Percentiles rank a stretch among this genome's conserved stretches.
phyloP scores from a whole-genome alignment of 2,797 vertebrate genomes.

The Xenops minutus region DNA sequence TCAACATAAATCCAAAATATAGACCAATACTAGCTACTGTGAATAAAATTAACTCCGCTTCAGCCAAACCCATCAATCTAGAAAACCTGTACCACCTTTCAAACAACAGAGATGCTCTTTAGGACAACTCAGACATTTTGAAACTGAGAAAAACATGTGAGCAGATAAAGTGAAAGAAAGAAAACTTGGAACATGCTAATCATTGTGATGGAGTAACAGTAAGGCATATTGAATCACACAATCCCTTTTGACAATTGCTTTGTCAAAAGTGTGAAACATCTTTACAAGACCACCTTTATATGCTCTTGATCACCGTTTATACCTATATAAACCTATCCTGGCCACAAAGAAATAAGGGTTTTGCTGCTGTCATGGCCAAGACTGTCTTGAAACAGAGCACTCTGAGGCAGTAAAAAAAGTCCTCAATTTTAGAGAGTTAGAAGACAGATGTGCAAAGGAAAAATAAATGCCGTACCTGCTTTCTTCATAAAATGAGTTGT shows the following conservation, averaged over 20 bases:
- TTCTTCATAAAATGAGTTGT: neutral
- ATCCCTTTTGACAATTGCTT: accelerated
- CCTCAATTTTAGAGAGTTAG: neutral
- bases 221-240: neutral
- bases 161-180: neutral
- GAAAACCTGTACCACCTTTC: neutral
- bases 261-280: accelerated
- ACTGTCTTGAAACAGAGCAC: neutral
- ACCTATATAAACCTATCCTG: neutral
- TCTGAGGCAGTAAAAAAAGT: neutral
- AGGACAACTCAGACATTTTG: neutral
- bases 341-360: neutral
- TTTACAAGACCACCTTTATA: neutral
- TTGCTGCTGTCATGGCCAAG: neutral
- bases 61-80: neutral
- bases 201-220: neutral
- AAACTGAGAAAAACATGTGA: neutral
- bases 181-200: neutral
- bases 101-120: neutral
- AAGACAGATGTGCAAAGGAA: neutral
- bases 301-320: neutral
- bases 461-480: conserved; percentile 36
- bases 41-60: neutral
- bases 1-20: neutral
- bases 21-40: neutral